Conservation (phyloP, 2,797 vertebrate species). For the Karalla daura region DNA sequence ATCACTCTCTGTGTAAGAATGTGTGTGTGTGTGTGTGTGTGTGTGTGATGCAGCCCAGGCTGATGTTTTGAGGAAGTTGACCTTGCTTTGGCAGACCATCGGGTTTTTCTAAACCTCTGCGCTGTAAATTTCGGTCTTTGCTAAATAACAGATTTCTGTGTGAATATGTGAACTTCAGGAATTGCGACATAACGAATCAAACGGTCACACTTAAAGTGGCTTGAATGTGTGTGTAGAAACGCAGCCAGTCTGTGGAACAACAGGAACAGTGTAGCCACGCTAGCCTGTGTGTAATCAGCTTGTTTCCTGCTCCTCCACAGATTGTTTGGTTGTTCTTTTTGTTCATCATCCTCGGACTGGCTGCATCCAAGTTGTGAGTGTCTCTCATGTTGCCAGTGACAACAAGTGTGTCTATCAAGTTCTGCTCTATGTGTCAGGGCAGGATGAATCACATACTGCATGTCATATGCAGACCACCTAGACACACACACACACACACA, state of each 20-base stretch:
- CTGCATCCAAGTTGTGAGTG: slow-evolving; percentile 95
- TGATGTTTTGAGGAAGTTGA: slow-evolving; percentile 46
- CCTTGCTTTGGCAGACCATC: background rate
- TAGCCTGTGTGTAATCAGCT: background rate
- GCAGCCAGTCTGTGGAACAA: background rate
- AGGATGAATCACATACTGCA: background rate
- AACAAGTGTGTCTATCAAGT: background rate
- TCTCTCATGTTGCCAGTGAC: slow-evolving; percentile 3
- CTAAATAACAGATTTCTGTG: slow-evolving; percentile 7
- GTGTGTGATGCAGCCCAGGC: background rate
- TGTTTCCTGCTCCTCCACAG: slow-evolving; percentile 73
- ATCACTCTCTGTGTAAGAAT: slow-evolving; percentile 90
- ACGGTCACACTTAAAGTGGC: background rate
- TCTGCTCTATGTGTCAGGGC: background rate
- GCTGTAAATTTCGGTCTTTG: slow-evolving; percentile 26
- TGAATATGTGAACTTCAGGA: background rate
- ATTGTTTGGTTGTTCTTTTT: slow-evolving; percentile 92
- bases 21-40: background rate
- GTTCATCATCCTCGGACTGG: slow-evolving; percentile 90
- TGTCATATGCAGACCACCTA: background rate
- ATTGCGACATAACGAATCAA: slow-evolving; percentile 6
- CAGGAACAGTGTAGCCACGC: background rate
- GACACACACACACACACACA: background rate
- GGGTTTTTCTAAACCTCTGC: background rate
- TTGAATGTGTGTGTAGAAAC: background rate